Evolutionary conservation across 2,113 vertebrate genomes (phyloP).

Genomic region (Acanthochromis polyacanthus): DNA sequence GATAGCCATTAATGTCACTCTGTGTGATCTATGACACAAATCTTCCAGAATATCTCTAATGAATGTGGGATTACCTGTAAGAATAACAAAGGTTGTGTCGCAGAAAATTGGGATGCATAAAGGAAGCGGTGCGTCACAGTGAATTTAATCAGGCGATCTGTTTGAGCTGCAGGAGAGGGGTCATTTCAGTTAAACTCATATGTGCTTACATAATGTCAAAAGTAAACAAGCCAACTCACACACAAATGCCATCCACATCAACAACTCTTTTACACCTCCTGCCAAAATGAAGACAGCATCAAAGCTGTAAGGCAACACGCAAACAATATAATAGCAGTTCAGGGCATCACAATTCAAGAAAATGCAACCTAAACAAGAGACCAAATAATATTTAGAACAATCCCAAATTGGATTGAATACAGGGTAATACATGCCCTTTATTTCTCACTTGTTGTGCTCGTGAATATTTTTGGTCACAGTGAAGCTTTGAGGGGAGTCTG

Average conservation of each 20-base stretch:
- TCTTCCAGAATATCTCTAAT: neutral
- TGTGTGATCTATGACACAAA: neutral
- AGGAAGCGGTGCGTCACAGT: slow-evolving; percentile 6
- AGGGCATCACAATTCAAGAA: too few species aligned
- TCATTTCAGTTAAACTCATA: neutral
- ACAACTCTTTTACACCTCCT: too few species aligned
- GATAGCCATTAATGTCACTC: slow-evolving; percentile 8
- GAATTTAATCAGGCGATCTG: slow-evolving; percentile 1
- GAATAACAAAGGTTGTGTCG: neutral
- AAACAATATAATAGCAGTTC: neutral
- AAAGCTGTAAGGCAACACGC: neutral
- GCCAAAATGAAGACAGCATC: too few species aligned
- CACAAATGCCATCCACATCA: too few species aligned
- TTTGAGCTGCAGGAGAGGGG: neutral
- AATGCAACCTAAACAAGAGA: too few species aligned
- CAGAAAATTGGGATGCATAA: neutral
- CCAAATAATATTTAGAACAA: too few species aligned
- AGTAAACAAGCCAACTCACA: neutral
- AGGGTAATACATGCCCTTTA: neutral
- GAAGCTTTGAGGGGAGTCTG: too few species aligned
- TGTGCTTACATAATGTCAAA: neutral
- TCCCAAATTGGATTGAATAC: too few species aligned
- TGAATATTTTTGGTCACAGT: neutral
- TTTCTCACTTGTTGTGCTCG: neutral
- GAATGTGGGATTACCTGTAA: neutral